These are phyloP conservation scores for Fratercula arctica DNA, from an alignment of 2,797 vertebrate genomes.

Conservation along the genomic window DNA sequence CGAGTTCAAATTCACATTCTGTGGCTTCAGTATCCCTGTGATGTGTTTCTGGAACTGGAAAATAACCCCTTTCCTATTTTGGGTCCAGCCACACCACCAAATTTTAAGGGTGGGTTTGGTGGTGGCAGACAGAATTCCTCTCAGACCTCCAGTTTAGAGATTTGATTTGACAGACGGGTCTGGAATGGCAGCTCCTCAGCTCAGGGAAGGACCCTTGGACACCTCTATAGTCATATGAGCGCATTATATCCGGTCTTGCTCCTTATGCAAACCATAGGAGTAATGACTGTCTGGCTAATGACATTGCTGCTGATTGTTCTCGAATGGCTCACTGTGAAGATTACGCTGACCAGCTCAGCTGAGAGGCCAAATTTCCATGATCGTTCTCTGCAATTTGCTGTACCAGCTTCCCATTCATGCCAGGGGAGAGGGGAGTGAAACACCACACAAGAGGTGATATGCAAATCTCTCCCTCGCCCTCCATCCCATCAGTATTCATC, in stretches of 20 bases:
- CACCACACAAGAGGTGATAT: background rate
- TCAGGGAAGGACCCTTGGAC: background rate
- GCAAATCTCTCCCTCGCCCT: background rate
- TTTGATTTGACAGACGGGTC: background rate
- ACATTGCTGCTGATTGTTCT: background rate
- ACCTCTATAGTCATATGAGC: background rate
- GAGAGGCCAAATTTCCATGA: background rate
- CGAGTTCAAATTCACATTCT: background rate
- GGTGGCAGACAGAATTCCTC: background rate
- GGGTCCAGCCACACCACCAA: background rate
- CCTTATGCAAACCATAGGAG: background rate
- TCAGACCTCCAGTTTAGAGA: background rate
- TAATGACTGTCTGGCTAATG: background rate
- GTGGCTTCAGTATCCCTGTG: background rate
- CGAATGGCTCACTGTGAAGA: background rate
- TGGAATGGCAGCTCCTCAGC: background rate
- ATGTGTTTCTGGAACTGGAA: background rate
- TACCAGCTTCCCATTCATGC: background rate
- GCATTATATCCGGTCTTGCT: background rate
- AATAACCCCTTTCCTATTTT: background rate
- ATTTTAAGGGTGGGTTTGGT: background rate
- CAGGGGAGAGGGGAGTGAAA: background rate
- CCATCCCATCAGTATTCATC: background rate
- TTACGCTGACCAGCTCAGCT: background rate
- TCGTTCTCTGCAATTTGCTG: background rate